phyloP scores from a whole-genome alignment of 2,888 invertebrate genomes.

The Scelioninae gen. 2 region DNA sequence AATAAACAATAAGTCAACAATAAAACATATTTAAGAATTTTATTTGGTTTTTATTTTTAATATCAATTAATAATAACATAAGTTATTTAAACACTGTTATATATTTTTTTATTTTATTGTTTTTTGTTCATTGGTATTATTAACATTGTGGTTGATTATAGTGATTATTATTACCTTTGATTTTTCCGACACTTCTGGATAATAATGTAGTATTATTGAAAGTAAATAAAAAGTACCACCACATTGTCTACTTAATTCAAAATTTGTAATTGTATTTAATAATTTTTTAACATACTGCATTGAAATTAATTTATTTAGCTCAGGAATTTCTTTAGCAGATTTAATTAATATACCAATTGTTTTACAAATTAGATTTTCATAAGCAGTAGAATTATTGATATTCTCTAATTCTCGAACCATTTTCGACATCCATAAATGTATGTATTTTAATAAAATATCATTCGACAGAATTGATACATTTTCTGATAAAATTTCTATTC shows the following conservation, averaged over 20 bases:
- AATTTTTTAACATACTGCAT: slow-evolving; percentile 70
- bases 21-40: no score
- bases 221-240: slow-evolving; percentile 63
- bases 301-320: slow-evolving; percentile 70
- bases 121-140: no score
- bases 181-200: slow-evolving; percentile 70
- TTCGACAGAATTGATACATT: slow-evolving; percentile 63
- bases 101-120: no score
- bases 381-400: slow-evolving; percentile 58
- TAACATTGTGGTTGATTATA: no score
- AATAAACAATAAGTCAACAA: no score
- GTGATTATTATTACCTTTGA: slow-evolving; percentile 67
- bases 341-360: slow-evolving; percentile 64
- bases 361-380: slow-evolving; percentile 65
- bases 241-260: slow-evolving; percentile 38
- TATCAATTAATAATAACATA: no score
- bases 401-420: slow-evolving; percentile 66
- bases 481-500: slow-evolving; percentile 64
- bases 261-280: slow-evolving; percentile 62
- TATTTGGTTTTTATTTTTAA: no score
- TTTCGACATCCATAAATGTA: slow-evolving; percentile 69
- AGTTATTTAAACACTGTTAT: no score
- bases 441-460: slow-evolving; percentile 65
- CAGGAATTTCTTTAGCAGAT: slow-evolving; percentile 66
- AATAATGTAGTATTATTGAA: slow-evolving; percentile 68